Conservation (phyloP, 2,888 invertebrate genomes). For the Dryocosmus kuriphilus region DNA sequence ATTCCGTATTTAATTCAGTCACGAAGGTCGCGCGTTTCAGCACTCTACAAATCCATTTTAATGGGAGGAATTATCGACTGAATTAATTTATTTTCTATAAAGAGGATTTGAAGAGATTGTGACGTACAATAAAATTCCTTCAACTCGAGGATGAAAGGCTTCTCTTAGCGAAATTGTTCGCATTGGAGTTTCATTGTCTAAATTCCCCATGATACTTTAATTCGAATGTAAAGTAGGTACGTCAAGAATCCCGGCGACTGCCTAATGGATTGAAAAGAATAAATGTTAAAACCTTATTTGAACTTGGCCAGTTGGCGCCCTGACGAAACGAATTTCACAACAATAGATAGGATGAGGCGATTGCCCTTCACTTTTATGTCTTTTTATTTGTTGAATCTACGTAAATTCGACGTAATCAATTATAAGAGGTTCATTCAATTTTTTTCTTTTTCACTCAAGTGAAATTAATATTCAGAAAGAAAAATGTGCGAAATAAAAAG, state of each 20-base stretch:
- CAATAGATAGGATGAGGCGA: background rate
- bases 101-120: background rate
- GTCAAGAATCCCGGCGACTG: conserved; percentile 60
- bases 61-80: background rate
- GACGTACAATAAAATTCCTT: conserved; percentile 20
- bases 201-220: conserved; percentile 41
- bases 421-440: too few species aligned
- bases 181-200: conserved; percentile 43
- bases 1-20: too few species aligned
- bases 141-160: conserved; percentile 44
- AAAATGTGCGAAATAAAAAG: too few species aligned
- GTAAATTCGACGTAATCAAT: background rate
- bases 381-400: background rate
- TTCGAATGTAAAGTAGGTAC: conserved; percentile 56
- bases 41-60: background rate
- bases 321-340: background rate
- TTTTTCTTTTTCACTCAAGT: background rate
- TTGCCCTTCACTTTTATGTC: background rate
- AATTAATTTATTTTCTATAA: background rate
- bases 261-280: conserved; percentile 68
- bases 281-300: conserved; percentile 65
- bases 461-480: too few species aligned
- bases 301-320: conserved; percentile 61
- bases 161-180: conserved; percentile 41
- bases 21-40: background rate